phyloP scores from a whole-genome alignment of 2,888 invertebrate genomes.

The Phymatocera aterrima region DNA sequence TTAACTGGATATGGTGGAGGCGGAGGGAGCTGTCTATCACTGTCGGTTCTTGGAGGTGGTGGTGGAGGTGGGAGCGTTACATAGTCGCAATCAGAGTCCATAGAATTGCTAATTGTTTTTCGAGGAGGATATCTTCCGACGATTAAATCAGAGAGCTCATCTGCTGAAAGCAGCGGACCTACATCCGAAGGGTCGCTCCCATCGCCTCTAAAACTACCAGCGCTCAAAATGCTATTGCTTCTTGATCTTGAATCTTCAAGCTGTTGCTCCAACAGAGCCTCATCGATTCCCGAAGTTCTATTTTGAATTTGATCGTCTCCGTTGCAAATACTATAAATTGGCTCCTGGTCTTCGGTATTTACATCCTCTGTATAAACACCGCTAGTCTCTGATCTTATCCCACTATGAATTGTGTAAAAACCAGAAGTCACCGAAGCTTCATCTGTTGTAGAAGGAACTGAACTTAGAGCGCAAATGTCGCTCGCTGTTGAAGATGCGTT shows the following conservation, averaged over 20 bases:
- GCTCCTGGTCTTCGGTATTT: slow-evolving; percentile 66
- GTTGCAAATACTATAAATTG: slow-evolving; percentile 71
- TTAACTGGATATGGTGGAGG: slow-evolving; percentile 74
- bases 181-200: slow-evolving; percentile 93
- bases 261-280: slow-evolving; percentile 33
- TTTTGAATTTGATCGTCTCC: slow-evolving; percentile 64
- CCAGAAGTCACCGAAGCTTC: slow-evolving; percentile 73
- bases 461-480: slow-evolving; percentile 68
- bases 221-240: slow-evolving; percentile 88
- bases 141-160: slow-evolving; percentile 89
- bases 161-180: slow-evolving; percentile 86
- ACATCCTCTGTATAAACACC: slow-evolving; percentile 69
- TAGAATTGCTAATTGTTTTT: slow-evolving; percentile 88
- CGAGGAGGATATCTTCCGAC: slow-evolving; percentile 88
- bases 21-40: slow-evolving; percentile 76
- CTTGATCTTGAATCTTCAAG: slow-evolving; percentile 64
- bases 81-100: slow-evolving; percentile 94
- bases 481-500: slow-evolving; percentile 68
- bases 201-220: slow-evolving; percentile 90
- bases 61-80: slow-evolving; percentile 84
- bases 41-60: slow-evolving; percentile 84
- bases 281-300: slow-evolving; percentile 46
- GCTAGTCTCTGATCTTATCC: slow-evolving; percentile 70
- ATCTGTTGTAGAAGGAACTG: slow-evolving; percentile 71
- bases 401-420: slow-evolving; percentile 72